Evolutionary conservation across 2,113 vertebrate genomes (phyloP), one percentile per base, ranked within the genome.

Genomic region (Petrocephalus zakoni): DNA sequence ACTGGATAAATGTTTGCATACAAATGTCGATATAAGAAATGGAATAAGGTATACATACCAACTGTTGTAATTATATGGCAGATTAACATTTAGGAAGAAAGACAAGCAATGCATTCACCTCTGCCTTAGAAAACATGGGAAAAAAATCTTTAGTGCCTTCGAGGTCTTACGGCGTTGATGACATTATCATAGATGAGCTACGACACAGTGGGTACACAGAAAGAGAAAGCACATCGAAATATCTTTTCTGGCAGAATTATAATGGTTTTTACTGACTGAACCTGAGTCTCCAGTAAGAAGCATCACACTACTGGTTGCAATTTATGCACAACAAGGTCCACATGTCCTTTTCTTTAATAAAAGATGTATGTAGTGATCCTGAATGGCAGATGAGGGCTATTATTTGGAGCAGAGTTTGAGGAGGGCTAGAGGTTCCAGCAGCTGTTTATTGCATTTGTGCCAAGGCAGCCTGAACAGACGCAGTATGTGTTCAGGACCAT

Each of bases 381-480:
- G 87, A 34, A 85, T 53, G 89, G 91, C 92, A 93, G 91, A 89
- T 93, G 90, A 89, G 94, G 92, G 85, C 90, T 91, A 92, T 89
- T 95, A 95, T 95, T 95, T 95, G 95, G 94, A 92, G 87, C 82
- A 13, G 47, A 84, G 82, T 49, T 52, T 25, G 49, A 85, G 88
- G 91, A 93, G 61, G 72, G 42, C 34, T 34, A 42, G 34, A 78
- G 89, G 56, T 86, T 92, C 83, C 19, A 90, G 91, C 93, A 94
- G 93, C 93, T 95, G 93, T 94, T 92, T 55, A 91, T 92, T 95
- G 92, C 93, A 92, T 92, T 89, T 64, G 49, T 92, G 92, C 91
- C 89, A 91, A 90, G 88, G 92, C 92, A 92, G 92, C 92, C 93
- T 94, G 93, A 94, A 94, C 93, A 92, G 92, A 92, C 91, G 72